phyloP scores from a whole-genome alignment of 2,113 vertebrate genomes.

The Grammomys dolichurus region DNA sequence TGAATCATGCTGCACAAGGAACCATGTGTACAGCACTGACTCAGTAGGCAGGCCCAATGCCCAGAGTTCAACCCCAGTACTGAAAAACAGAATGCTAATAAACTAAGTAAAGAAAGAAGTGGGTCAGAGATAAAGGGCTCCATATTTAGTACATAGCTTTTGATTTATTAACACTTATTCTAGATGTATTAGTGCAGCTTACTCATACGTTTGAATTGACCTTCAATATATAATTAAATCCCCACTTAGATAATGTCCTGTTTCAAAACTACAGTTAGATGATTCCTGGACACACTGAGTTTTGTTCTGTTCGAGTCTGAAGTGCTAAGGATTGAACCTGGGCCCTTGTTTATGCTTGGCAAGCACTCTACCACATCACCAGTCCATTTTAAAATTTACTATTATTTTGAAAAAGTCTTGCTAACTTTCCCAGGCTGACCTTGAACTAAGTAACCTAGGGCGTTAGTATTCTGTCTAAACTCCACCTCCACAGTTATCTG shows the following conservation, averaged over 20 bases:
- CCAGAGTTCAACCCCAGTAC: background rate
- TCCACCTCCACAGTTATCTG: too few species aligned
- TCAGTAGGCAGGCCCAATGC: background rate
- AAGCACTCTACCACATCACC: background rate
- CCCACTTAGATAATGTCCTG: slow-evolving; percentile 10
- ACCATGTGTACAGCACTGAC: too few species aligned
- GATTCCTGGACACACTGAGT: background rate
- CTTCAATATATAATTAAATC: slow-evolving; percentile 47
- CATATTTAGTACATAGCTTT: background rate
- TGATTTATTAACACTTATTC: slow-evolving; percentile 25
- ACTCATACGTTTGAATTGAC: background rate
- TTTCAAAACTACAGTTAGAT: background rate
- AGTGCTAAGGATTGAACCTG: background rate
- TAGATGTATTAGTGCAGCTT: slow-evolving; percentile 10
- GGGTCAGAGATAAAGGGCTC: slow-evolving; percentile 8
- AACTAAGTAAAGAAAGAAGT: slow-evolving; percentile 28
- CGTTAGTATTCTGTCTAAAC: too few species aligned
- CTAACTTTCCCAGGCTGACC: background rate
- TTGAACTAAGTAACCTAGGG: background rate
- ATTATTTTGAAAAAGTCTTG: background rate
- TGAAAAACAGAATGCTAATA: background rate
- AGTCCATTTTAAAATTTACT: background rate
- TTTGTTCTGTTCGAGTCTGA: background rate
- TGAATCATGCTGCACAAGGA: background rate
- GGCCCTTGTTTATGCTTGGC: background rate